Evolutionary conservation across 2,797 vertebrate species (phyloP).

Genomic region (Prionace glauca): DNA sequence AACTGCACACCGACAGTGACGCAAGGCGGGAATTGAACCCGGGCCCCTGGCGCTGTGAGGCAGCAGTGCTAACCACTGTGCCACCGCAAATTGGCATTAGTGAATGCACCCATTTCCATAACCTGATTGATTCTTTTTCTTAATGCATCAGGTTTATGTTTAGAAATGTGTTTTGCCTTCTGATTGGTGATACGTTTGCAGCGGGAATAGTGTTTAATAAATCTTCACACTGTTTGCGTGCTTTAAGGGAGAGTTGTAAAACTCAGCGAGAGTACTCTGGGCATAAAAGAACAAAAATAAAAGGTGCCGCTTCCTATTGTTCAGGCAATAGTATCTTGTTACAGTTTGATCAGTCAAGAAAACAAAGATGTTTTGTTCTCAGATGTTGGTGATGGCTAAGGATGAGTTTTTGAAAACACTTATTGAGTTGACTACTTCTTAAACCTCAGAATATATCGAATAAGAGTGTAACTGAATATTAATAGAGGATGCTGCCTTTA

Average conservation of each 20-base stretch:
- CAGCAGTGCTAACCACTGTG: no score
- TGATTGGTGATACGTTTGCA: not conserved
- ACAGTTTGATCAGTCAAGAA: not conserved
- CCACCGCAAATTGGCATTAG: not conserved
- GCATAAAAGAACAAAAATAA: not conserved
- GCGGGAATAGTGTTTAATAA: not conserved
- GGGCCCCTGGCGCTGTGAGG: no score
- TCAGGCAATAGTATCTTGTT: not conserved
- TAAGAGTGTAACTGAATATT: no score
- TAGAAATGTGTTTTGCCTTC: not conserved
- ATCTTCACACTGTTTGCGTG: not conserved
- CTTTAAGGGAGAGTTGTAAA: not conserved
- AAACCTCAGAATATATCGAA: no score
- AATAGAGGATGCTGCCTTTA: no score
- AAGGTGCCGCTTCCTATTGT: not conserved
- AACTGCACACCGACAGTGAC: no score
- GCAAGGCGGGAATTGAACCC: no score
- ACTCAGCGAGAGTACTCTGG: not conserved
- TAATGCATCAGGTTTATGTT: not conserved
- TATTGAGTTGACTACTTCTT: not conserved
- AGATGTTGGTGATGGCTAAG: not conserved
- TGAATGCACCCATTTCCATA: not conserved
- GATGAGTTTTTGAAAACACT: not conserved
- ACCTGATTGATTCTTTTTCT: not conserved
- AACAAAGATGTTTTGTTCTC: not conserved